These are phyloP conservation scores for Eumacrocentrus americanus DNA, from an alignment of 2,888 invertebrate species.

Conservation along the genomic window DNA sequence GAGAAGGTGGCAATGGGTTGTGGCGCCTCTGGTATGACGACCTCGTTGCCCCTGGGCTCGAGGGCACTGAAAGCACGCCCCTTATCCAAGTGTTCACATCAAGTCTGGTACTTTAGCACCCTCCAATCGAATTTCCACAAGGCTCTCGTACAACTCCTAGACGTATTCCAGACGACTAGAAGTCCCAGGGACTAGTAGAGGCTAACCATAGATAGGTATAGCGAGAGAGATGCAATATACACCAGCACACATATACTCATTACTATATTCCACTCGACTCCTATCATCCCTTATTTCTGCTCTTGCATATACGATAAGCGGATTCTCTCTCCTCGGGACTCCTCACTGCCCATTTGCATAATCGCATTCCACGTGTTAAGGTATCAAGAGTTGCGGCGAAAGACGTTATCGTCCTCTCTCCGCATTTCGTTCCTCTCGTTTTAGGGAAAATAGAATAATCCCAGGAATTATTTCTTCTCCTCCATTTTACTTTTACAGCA, in stretches of 20 bases:
- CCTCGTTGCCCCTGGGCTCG: background rate
- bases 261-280: background rate
- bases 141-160: background rate
- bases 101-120: background rate
- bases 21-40: slow-evolving; percentile 1
- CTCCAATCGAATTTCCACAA: background rate
- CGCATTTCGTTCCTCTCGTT: background rate
- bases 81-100: background rate
- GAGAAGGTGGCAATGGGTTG: background rate
- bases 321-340: slow-evolving; percentile 13
- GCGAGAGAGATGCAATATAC: background rate
- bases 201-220: background rate
- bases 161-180: background rate
- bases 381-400: slow-evolving; percentile 6
- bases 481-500: no score
- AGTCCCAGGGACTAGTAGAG: background rate
- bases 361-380: slow-evolving; percentile 16
- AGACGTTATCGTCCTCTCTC: background rate
- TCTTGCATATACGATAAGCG: slow-evolving; percentile 12
- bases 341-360: slow-evolving; percentile 20
- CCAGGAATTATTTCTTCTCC: background rate
- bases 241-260: slow-evolving; percentile 7
- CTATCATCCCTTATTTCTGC: background rate
- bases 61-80: background rate
- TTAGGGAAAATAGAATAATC: background rate